Percentiles rank a stretch among this genome's conserved stretches.
Conservation (phyloP, 2,113 vertebrate genomes). For the Furnarius figulus region DNA sequence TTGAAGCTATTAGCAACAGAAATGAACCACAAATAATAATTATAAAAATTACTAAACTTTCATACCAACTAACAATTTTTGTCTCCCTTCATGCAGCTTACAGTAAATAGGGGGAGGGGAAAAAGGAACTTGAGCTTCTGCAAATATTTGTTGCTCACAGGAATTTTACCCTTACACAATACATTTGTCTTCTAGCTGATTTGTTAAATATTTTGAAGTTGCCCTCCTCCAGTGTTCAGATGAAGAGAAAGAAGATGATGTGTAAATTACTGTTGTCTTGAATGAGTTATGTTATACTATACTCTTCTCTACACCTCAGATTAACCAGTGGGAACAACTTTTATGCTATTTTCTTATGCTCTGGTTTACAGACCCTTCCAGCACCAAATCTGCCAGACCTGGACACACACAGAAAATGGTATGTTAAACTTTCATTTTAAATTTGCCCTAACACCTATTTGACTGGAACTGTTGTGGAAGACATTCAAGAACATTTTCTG, state of each 20-base stretch:
- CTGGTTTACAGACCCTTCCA: not conserved
- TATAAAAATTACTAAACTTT: not conserved
- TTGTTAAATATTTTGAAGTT: not conserved
- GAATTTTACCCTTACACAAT: not conserved
- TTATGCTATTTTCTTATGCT: not conserved
- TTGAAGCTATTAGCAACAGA: not conserved
- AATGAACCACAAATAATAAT: not conserved
- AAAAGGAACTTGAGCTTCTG: conserved; percentile 56
- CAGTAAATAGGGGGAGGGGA: not conserved
- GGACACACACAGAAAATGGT: conserved; percentile 68
- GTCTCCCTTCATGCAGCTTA: not conserved
- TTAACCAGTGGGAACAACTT: not conserved
- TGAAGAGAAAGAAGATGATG: not conserved
- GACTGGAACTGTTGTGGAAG: not conserved
- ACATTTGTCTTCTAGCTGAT: not conserved
- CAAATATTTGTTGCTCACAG: not conserved
- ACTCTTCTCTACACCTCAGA: not conserved
- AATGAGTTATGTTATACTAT: not conserved
- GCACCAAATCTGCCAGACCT: not conserved
- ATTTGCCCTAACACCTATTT: not conserved
- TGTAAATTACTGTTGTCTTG: not conserved
- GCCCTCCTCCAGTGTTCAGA: not conserved
- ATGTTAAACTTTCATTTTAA: conserved; percentile 28
- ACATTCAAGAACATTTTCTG: not conserved
- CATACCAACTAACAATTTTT: not conserved